Conservation (phyloP, 2,888 invertebrate genomes). For the Patella depressa region DNA sequence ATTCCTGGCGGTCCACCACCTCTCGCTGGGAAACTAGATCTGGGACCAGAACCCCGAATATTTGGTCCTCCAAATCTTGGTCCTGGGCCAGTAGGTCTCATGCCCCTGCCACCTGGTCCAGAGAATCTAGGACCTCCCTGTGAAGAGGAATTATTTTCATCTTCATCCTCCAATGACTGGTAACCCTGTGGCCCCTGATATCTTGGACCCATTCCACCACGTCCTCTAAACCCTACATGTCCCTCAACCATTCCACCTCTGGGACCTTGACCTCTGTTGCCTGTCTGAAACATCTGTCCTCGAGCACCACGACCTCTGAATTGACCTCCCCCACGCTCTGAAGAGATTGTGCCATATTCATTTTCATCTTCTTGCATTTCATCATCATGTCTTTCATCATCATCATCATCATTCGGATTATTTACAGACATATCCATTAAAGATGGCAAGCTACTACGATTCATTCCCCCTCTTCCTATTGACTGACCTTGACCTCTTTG, state of each 20-base stretch:
- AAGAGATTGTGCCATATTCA: not conserved
- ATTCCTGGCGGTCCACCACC: not conserved
- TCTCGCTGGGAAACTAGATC: not conserved
- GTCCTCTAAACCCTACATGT: slow-evolving; percentile 23
- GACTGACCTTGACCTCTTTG: slow-evolving; percentile 12
- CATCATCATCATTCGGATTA: slow-evolving; percentile 13
- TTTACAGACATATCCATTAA: not conserved
- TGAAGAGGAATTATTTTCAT: not conserved
- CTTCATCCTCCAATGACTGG: not conserved
- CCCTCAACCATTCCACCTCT: slow-evolving; percentile 13
- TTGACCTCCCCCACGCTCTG: slow-evolving; percentile 6
- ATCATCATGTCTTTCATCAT: not conserved
- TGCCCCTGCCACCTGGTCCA: not conserved
- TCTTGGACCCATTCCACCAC: slow-evolving; percentile 30
- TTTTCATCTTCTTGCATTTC: slow-evolving; percentile 19
- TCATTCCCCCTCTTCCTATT: not conserved
- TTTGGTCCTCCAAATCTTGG: slow-evolving; percentile 8
- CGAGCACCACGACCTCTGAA: slow-evolving; percentile 6
- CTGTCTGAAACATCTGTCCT: not conserved
- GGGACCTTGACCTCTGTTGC: not conserved
- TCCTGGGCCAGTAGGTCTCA: not conserved
- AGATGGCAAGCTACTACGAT: not conserved
- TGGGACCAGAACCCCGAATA: slow-evolving; percentile 18
- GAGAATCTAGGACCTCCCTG: slow-evolving; percentile 13
- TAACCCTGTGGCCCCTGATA: slow-evolving; percentile 19